Evolutionary conservation across 1,140 invertebrate species (phyloP).

Genomic region (Latrodectus geometricus): DNA sequence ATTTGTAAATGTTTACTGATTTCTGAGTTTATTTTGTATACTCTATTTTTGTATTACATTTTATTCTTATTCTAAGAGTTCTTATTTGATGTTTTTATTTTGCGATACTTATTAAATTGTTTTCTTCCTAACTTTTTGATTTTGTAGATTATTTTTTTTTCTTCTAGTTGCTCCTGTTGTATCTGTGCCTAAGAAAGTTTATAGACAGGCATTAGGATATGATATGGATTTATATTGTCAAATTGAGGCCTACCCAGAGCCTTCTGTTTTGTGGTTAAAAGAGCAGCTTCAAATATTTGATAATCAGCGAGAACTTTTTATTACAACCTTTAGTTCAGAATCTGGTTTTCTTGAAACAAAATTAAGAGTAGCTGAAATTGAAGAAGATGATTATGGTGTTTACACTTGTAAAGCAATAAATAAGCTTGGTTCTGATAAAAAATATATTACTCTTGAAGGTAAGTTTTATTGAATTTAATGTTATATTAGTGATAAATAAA

Average conservation of each 20-base stretch:
- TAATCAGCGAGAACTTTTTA: slow-evolving; percentile 84
- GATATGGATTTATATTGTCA: slow-evolving; percentile 94
- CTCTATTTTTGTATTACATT: too few species aligned
- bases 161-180: slow-evolving; percentile 79
- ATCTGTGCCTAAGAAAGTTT: slow-evolving; percentile 76
- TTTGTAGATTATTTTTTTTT: background rate
- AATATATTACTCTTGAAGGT: slow-evolving; percentile 79
- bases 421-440: slow-evolving; percentile 83
- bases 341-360: slow-evolving; percentile 92
- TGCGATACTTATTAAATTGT: background rate
- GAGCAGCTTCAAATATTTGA: slow-evolving; percentile 82
- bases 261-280: slow-evolving; percentile 88
- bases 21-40: too few species aligned
- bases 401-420: slow-evolving; percentile 90
- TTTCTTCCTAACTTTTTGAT: slow-evolving; percentile 3
- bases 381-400: slow-evolving; percentile 88
- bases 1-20: too few species aligned
- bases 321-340: slow-evolving; percentile 90
- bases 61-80: too few species aligned
- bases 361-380: slow-evolving; percentile 87
- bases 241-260: slow-evolving; percentile 92
- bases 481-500: background rate
- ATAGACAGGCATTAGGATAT: slow-evolving; percentile 89
- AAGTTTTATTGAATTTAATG: background rate
- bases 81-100: too few species aligned